These are phyloP conservation scores for Microcebus ravelobensis DNA, from an alignment of 2,113 vertebrate genomes.

Conservation along the genomic window DNA sequence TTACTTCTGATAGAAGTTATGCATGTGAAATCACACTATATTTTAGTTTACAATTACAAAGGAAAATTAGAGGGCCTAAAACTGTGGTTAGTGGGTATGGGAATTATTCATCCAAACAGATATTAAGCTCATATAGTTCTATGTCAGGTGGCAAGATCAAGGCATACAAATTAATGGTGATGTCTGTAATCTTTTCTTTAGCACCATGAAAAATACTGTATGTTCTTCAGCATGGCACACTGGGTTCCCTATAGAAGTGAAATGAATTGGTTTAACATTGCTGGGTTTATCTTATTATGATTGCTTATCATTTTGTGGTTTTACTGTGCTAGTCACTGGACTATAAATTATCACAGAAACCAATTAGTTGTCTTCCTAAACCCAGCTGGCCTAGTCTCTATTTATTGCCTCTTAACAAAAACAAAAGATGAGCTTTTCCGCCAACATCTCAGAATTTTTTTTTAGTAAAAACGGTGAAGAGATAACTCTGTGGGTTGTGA, in stretches of 20 bases:
- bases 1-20: constrained; percentile 6
- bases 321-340: neutral
- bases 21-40: neutral
- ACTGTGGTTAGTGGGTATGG: rapidly evolving
- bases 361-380: neutral
- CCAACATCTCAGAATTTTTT: neutral
- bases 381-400: neutral
- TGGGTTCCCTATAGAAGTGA: neutral
- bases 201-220: neutral
- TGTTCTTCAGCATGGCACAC: rapidly evolving
- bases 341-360: neutral
- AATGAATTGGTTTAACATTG: neutral
- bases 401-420: neutral
- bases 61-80: constrained; percentile 12
- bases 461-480: neutral
- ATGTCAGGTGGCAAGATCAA: neutral
- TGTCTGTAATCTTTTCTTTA: constrained; percentile 24
- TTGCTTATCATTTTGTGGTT: neutral
- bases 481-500: neutral
- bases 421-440: neutral
- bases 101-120: constrained; percentile 7
- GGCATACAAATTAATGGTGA: neutral
- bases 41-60: neutral
- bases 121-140: neutral
- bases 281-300: neutral